Conservation (phyloP, 2,797 vertebrate species). For the Psittacula derbiana region DNA sequence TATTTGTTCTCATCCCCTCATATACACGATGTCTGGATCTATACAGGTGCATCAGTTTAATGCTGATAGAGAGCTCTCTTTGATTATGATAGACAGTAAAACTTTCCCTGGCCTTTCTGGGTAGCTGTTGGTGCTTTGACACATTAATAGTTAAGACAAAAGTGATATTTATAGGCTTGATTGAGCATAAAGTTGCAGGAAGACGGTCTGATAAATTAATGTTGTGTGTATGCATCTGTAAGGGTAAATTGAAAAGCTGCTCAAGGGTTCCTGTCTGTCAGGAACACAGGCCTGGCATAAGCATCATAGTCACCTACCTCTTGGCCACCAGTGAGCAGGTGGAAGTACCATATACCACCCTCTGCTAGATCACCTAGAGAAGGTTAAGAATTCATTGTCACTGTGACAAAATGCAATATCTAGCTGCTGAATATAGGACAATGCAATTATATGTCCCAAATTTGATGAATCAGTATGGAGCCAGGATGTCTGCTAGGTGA, state of each 20-base stretch:
- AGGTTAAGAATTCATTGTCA: not conserved
- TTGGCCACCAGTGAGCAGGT: accelerated
- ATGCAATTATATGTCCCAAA: not conserved
- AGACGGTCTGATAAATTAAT: not conserved
- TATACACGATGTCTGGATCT: accelerated
- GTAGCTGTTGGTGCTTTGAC: not conserved
- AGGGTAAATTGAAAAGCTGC: not conserved
- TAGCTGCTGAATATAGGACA: not conserved
- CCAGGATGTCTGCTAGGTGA: not conserved
- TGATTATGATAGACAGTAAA: not conserved
- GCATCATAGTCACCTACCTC: accelerated
- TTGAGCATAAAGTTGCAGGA: not conserved
- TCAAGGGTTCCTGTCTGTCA: accelerated
- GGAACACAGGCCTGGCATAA: not conserved
- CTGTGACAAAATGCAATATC: not conserved
- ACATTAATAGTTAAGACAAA: not conserved
- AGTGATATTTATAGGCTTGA: not conserved
- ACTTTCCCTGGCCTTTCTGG: not conserved
- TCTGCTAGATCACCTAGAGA: not conserved
- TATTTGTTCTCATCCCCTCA: not conserved
- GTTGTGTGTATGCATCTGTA: not conserved
- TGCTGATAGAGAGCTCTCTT: not conserved
- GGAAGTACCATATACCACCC: not conserved
- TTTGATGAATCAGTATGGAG: not conserved
- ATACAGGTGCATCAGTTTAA: not conserved